Conservation (phyloP, 2,113 vertebrate genomes). For the Oryzias curvinotus region DNA sequence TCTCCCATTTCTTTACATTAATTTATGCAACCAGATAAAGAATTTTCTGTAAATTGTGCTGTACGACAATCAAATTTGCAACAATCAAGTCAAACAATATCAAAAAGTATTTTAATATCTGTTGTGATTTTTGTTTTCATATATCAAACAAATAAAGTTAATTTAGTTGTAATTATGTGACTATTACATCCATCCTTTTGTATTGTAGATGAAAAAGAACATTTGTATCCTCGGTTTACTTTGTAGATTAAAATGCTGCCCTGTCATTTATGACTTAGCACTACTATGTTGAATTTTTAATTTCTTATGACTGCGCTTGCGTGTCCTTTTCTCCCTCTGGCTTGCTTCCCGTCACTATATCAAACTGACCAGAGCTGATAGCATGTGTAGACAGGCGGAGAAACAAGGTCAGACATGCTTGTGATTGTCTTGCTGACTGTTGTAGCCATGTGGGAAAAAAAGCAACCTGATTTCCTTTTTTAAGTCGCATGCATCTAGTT, state of each 20-base stretch:
- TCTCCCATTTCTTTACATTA: not conserved
- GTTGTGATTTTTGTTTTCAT: too few relatives aligned
- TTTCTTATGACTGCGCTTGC: too few relatives aligned
- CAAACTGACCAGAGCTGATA: constrained; percentile 45
- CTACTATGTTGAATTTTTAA: too few relatives aligned
- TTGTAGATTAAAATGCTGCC: not conserved
- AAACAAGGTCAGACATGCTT: constrained; percentile 68
- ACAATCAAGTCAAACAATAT: too few relatives aligned
- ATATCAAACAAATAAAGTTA: too few relatives aligned
- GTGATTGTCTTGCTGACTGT: constrained; percentile 54
- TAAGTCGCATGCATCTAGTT: not conserved
- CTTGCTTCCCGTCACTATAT: constrained; percentile 27
- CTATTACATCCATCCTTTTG: too few relatives aligned
- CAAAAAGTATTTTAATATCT: too few relatives aligned
- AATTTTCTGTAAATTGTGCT: too few relatives aligned
- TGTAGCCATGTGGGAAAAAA: constrained; percentile 10
- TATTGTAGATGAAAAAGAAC: too few relatives aligned
- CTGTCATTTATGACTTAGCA: not conserved
- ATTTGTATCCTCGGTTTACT: not conserved
- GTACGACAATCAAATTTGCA: too few relatives aligned
- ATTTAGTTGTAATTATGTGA: too few relatives aligned
- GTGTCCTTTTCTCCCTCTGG: not conserved
- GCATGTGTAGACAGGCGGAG: constrained; percentile 59
- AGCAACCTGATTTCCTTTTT: not conserved
- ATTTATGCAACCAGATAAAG: not conserved